Evolutionary conservation across 2,113 vertebrate genomes (phyloP), one percentile per base, ranked within the genome.

Genomic region (Leucopternis melanops): DNA sequence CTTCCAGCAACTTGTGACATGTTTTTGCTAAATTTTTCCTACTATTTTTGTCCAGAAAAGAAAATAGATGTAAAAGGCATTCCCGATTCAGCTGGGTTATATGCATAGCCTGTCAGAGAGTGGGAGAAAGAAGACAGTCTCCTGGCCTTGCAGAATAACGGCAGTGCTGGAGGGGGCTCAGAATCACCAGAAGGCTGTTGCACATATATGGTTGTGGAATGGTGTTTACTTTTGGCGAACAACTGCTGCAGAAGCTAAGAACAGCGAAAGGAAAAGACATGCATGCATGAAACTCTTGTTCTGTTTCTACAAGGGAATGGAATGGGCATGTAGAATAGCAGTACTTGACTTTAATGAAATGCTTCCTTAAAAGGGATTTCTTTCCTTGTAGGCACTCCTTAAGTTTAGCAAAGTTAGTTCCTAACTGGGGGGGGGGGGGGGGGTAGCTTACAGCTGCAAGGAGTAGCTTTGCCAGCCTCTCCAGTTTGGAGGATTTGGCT

Each of bases 51-150:
- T 99, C 99, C 98, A 99, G 97, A 96, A 99, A 99, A 69, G 99
- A 99, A 93, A 99, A 99, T 49, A 99, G 96, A 97, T 99, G 98
- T 36, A 99, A 95, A 75, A 99, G 98, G 94, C 99, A 99, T 78
- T 99, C 99, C 8, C 70, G 95, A 94, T 99, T 99, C 73, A 99
- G 98, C 96, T 99, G 98, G 15, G 97, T 98, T 70, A 99, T 97
- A 50, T 98, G 98, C 99, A 99, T 99, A 50, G 93, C 75, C 50
- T 3, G 22, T 80, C 93, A 89, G 96, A 88, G 89, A 22, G 29
- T 10, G 88, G 11, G 8, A 29, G 61, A 74, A 59, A 70, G 90
- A 79, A 84, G 95, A 8, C 7, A 3, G 75, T 9, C 40, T 61
- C n/a, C n/a, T 20, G 10, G 83, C 59, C 40, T 15, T 3, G 4